These are phyloP conservation scores for Cryptophagus acutangulus DNA, from an alignment of 2,888 invertebrate genomes.

Conservation along the genomic window DNA sequence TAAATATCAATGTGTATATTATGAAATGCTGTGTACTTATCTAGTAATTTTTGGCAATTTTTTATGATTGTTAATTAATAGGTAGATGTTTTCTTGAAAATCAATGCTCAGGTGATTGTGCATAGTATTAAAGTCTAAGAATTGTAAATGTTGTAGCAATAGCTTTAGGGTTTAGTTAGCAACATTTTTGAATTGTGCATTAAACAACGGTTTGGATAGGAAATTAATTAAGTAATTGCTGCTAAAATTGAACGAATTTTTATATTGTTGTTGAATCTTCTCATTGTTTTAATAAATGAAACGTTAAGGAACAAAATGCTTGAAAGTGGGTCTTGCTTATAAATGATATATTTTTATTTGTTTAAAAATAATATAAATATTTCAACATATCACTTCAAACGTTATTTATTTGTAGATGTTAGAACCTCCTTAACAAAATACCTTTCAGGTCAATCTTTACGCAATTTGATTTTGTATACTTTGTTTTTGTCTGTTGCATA, in stretches of 20 bases:
- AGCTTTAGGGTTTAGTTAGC: no score
- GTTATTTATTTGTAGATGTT: neutral
- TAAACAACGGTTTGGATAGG: constrained; percentile 12
- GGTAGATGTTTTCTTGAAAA: constrained; percentile 11
- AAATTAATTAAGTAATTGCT: constrained; percentile 25
- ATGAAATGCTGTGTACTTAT: constrained; percentile 11
- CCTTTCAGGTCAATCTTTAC: no score
- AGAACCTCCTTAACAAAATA: no score
- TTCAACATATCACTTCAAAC: constrained; percentile 28
- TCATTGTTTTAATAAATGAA: constrained; percentile 26
- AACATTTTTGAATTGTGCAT: constrained; percentile 24
- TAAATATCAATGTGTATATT: neutral
- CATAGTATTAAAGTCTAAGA: constrained; percentile 29
- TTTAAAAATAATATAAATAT: constrained; percentile 39
- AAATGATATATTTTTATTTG: constrained; percentile 32
- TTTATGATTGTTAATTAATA: constrained; percentile 11
- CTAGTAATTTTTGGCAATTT: constrained; percentile 12
- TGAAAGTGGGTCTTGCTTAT: constrained; percentile 34
- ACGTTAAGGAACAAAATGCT: constrained; percentile 28
- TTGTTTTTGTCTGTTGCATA: constrained; percentile 21
- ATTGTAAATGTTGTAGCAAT: no score
- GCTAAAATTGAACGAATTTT: constrained; percentile 33
- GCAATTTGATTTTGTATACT: neutral
- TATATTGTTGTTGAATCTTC: constrained; percentile 31
- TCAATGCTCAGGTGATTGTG: constrained; percentile 20